A percentile compares a stretch with the other conserved stretches of the same genome.
Evolutionary conservation across 2,888 invertebrate species (phyloP).

Genomic region (Uloborus plumipes): DNA sequence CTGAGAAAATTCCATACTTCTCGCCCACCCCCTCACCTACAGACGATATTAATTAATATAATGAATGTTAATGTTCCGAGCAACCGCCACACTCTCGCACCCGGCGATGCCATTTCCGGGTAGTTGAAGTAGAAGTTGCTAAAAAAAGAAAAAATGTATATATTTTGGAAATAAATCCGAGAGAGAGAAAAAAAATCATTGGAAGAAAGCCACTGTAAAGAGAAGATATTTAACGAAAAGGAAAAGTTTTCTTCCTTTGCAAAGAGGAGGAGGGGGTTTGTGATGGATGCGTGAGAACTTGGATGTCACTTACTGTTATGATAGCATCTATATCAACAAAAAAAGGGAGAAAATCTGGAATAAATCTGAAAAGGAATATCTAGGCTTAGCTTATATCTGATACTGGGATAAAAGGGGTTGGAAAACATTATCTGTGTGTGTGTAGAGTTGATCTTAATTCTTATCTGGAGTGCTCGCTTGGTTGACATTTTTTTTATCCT

Average conservation of each 20-base stretch:
- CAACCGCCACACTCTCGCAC: too few species aligned
- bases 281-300: slow-evolving; percentile 45
- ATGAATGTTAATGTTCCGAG: slow-evolving; percentile 42
- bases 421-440: too few species aligned
- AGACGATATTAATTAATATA: slow-evolving; percentile 35
- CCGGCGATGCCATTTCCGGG: slow-evolving; percentile 13
- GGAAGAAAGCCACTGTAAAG: slow-evolving; percentile 18
- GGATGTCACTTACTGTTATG: slow-evolving; percentile 37
- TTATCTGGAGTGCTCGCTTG: too few species aligned
- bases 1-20: background rate
- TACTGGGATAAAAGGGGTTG: too few species aligned
- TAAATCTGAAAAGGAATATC: too few species aligned
- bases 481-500: too few species aligned
- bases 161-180: slow-evolving; percentile 9
- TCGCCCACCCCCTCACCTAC: too few species aligned
- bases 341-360: background rate
- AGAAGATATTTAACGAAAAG: slow-evolving; percentile 1
- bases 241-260: slow-evolving; percentile 5
- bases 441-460: too few species aligned
- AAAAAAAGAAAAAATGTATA: too few species aligned
- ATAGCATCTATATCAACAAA: slow-evolving; percentile 21
- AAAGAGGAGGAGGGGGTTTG: slow-evolving; percentile 29
- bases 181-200: slow-evolving; percentile 12
- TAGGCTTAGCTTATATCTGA: too few species aligned
- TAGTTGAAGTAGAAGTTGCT: background rate